Base-by-base conservation (phyloP, 2,888 invertebrate species). In the Linnaemya tessellans region DNA sequence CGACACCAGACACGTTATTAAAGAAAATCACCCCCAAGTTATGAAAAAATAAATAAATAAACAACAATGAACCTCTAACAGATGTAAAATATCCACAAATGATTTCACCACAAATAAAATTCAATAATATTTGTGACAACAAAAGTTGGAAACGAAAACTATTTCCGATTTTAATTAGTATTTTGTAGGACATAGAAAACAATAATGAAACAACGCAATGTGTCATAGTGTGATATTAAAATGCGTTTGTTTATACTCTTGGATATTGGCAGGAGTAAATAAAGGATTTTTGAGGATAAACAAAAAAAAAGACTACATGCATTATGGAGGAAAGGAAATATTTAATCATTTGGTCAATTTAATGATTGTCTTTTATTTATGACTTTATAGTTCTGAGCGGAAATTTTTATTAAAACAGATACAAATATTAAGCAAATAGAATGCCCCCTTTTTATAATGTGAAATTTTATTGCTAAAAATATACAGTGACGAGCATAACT, bases 161-260 rank as follows among this genome's bases (percentile, higher is more conserved):
- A 54, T 67, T 64, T 81, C 75, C 81, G 84, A 22, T 77, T 86
- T 86, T 84, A 86, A 86, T 86, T 86, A 84, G 80, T 80, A 62
- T 84, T 79, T 84, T 70, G 74, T 79, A 51, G 18, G 51, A 62
- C 10, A 38, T 20, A 56, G 56, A 54, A 22, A 65, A 74, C 58
- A 74, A 51, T 80, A 49, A 80, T 80, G 35, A 58, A 22, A n/a
- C 74, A 22, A 41, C 58, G 51, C 38, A 20, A 65, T 58, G 25
- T 51, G 41, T 30, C 46, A 65, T 49, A 25, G 38, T 79, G 11
- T 54, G 3, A 0, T 8, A 22, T 30, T 62, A 3, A n/a, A 41
- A 15, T 64, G 30, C 1, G 71, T 43, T 3, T 35, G 49, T 51
- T 20, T 20, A 20, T 3, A 11, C 5, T 62, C 20, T 43, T 3